These are phyloP conservation scores for Tupiocoris notatus DNA, from an alignment of 2,888 invertebrate species.

Conservation along the genomic window DNA sequence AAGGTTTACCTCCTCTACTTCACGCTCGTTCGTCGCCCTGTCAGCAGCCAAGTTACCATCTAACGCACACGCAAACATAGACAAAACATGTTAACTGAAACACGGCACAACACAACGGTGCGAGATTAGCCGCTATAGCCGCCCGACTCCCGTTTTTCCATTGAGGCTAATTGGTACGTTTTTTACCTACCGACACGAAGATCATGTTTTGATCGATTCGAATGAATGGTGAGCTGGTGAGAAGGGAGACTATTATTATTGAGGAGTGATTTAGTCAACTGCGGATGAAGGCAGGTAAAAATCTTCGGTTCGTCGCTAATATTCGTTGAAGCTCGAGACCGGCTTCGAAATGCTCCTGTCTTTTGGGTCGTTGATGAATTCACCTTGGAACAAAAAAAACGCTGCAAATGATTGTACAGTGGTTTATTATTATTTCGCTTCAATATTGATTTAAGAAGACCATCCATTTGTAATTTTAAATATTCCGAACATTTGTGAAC, in stretches of 20 bases:
- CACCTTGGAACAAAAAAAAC: too few species aligned
- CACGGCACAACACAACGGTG: not conserved
- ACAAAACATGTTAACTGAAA: not conserved
- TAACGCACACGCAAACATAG: not conserved
- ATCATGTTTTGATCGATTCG: not conserved
- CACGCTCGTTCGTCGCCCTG: not conserved
- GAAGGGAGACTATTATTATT: not conserved
- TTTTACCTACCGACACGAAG: conserved; percentile 17
- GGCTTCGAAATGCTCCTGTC: too few species aligned
- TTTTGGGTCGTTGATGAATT: too few species aligned
- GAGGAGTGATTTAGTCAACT: not conserved
- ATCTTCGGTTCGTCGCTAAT: too few species aligned
- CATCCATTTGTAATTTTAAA: too few species aligned
- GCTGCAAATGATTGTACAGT: too few species aligned
- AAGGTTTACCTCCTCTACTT: not conserved
- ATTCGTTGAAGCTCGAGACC: too few species aligned
- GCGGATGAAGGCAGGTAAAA: too few species aligned
- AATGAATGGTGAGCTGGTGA: not conserved
- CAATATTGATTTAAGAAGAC: too few species aligned
- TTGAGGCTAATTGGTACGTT: conserved; percentile 24
- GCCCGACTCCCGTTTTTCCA: not conserved
- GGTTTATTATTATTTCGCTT: too few species aligned
- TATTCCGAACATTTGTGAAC: too few species aligned
- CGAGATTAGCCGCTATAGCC: not conserved
- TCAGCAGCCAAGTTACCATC: not conserved